Evolutionary conservation across 2,113 vertebrate species (phyloP), one percentile per base, ranked within the genome.

Genomic region (Bettongia penicillata): DNA sequence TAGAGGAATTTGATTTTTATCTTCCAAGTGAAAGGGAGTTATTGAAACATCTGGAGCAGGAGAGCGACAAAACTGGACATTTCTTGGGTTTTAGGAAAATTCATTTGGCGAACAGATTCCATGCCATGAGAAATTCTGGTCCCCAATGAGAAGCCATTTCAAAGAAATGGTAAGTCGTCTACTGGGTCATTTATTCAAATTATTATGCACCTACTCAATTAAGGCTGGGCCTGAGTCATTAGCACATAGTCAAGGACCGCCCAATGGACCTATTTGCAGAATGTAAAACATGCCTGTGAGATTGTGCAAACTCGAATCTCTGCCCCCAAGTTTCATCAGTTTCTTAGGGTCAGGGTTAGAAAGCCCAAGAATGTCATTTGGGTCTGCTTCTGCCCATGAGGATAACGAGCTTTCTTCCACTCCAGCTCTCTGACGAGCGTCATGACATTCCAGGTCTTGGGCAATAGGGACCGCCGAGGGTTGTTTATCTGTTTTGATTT

Each of bases 401-500:
- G 19, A 52, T 0, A 43, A 28, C 0, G 25, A 51, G 1, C 37
- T 43, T 31, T 47, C 11, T 51, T 61, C 90, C 51, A 0, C 23
- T 50, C 43, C 68, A 25, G 50, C 37, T 94, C 92, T 91, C 49
- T 25, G 51, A 90, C 89, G 92, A 92, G 89, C 55, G 10, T 77
- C 25, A 24, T 4, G 43, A 43, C 90, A 93, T 93, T 95, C 95
- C 93, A 94, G 94, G 89, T 94, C 93, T 91, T 93, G 77, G 95
- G 95, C 94, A 91, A 57, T 50, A 91, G 91, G 61, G 89, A 89
- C 93, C 89, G 95, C 93, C 77, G 95, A 94, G 93, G 77, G 23
- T 26, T 95, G 95, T 95, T 96, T 96, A 94, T 96, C 94, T 95
- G 94, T 93, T 97, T 94, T 93, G 95, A 61, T 93, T 95, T 91